These are phyloP conservation scores for Tenthredo notha DNA, from an alignment of 2,888 invertebrate species.

Conservation along the genomic window DNA sequence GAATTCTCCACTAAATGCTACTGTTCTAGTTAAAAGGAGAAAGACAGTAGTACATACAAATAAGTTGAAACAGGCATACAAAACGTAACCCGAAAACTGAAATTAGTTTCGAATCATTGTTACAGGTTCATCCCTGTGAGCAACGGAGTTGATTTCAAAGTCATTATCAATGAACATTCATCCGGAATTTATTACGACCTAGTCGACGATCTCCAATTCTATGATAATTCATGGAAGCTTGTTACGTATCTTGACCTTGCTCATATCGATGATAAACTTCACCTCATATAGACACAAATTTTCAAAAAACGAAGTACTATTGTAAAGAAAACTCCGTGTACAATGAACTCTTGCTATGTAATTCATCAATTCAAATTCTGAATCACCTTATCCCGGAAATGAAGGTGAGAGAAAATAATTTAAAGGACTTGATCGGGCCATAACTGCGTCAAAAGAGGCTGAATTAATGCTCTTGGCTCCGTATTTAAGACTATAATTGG, in stretches of 20 bases:
- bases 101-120: neutral
- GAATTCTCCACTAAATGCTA: too few species aligned
- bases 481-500: constrained; percentile 45
- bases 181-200: constrained; percentile 57
- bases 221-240: constrained; percentile 48
- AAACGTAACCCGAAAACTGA: too few species aligned
- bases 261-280: constrained; percentile 38
- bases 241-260: constrained; percentile 46
- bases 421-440: constrained; percentile 6
- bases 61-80: too few species aligned
- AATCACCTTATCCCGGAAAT: constrained; percentile 18
- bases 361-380: neutral
- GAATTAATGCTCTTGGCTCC: constrained; percentile 42
- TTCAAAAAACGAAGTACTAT: neutral
- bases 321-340: neutral
- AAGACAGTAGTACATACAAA: too few species aligned
- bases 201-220: constrained; percentile 53
- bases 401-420: constrained; percentile 22
- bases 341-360: constrained; percentile 9
- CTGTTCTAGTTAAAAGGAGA: too few species aligned
- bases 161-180: constrained; percentile 34
- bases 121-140: constrained; percentile 5
- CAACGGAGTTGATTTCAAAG: constrained; percentile 38
- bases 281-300: constrained; percentile 36
- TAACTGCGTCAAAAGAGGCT: constrained; percentile 45